These are phyloP conservation scores for Ariolimax columbianus DNA, from an alignment of 2,888 invertebrate genomes.

Conservation along the genomic window DNA sequence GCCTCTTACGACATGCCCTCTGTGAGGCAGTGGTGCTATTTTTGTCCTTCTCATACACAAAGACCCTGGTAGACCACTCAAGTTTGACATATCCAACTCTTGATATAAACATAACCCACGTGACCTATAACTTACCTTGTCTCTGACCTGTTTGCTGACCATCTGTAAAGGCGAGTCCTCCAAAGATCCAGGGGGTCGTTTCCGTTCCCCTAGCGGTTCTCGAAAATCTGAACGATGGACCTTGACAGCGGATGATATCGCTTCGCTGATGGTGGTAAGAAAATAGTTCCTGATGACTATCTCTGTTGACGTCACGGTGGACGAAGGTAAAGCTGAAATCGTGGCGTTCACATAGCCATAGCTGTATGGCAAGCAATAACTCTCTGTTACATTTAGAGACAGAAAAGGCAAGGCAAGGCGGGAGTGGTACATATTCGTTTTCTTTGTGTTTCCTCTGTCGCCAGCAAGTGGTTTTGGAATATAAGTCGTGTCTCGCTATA, in stretches of 20 bases:
- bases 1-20: too few species aligned
- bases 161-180: conserved; percentile 27
- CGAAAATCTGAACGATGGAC: background rate
- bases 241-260: background rate
- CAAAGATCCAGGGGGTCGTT: background rate
- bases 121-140: conserved; percentile 16
- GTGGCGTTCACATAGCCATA: background rate
- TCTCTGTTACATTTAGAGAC: background rate
- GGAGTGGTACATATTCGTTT: background rate
- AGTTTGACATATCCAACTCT: too few species aligned
- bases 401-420: background rate
- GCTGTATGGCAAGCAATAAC: background rate
- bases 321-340: background rate
- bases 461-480: background rate
- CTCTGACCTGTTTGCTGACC: conserved; percentile 35
- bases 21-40: too few species aligned
- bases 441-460: background rate
- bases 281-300: background rate
- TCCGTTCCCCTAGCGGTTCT: background rate
- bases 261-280: background rate
- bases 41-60: too few species aligned
- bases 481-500: background rate
- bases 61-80: too few species aligned
- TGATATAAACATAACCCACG: too few species aligned
- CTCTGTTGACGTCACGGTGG: background rate